Conservation (phyloP, 23 tunicate genomes). For the Pegea sp. region DNA sequence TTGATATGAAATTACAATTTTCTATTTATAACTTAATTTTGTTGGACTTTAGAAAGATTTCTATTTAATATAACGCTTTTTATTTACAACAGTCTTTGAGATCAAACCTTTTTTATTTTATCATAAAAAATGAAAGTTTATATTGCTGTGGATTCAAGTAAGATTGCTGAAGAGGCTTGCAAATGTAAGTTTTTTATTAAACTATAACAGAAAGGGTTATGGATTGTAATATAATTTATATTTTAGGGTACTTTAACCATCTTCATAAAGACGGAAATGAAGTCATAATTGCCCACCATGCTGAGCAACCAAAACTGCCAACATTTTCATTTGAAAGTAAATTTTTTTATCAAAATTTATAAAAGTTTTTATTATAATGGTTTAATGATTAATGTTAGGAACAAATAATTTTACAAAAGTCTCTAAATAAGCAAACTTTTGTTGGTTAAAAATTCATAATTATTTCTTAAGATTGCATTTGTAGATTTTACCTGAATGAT, state of each 20-base stretch:
- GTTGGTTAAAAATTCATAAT: too few species aligned
- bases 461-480: too few species aligned
- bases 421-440: too few species aligned
- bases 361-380: too few species aligned
- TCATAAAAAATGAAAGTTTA: slow-evolving; percentile 28
- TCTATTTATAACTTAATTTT: not conserved
- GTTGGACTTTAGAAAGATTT: not conserved
- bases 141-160: slow-evolving; percentile 65
- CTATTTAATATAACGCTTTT: not conserved
- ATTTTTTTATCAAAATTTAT: too few species aligned
- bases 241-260: slow-evolving; percentile 31
- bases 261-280: slow-evolving; percentile 27
- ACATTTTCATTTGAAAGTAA: slow-evolving; percentile 14
- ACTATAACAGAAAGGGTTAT: too few species aligned
- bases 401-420: too few species aligned
- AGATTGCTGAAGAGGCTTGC: slow-evolving; percentile 38
- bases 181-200: slow-evolving; percentile 16
- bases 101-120: not conserved
- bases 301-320: slow-evolving; percentile 29
- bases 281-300: slow-evolving; percentile 7
- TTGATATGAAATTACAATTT: not conserved
- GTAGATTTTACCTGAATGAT: too few species aligned
- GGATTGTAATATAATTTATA: not conserved
- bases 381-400: too few species aligned
- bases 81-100: not conserved